phyloP scores from a whole-genome alignment of 2,113 vertebrate species.

The Regulus satrapa region DNA sequence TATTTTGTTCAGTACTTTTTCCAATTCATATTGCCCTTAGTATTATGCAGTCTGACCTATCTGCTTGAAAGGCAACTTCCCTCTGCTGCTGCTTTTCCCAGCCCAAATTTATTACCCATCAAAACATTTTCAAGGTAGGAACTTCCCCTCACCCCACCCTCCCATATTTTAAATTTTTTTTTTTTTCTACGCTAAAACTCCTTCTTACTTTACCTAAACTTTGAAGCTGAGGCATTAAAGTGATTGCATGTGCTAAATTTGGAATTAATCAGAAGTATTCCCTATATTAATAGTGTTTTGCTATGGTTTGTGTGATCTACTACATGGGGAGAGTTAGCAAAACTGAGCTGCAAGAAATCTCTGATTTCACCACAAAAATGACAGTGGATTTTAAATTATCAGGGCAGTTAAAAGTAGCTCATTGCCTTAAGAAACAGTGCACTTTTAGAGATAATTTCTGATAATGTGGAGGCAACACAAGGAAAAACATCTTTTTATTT shows the following conservation, averaged over 20 bases:
- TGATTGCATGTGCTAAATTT: background rate
- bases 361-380: background rate
- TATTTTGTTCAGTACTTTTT: background rate
- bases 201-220: background rate
- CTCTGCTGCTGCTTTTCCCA: background rate
- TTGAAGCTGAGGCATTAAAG: background rate
- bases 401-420: background rate
- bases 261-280: background rate
- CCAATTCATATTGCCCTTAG: background rate
- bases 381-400: background rate
- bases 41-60: background rate
- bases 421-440: background rate
- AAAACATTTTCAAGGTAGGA: background rate
- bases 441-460: background rate
- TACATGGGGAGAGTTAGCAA: background rate
- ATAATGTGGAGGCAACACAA: background rate
- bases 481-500: background rate
- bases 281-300: background rate
- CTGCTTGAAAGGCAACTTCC: background rate
- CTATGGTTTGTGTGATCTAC: background rate
- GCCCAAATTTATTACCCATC: background rate
- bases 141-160: accelerated
- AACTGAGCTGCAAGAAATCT: background rate
- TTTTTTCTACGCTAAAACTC: too few relatives aligned
- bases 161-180: too few relatives aligned